These are phyloP conservation scores for Fulica atra DNA, from an alignment of 2,113 vertebrate species.

Conservation along the genomic window DNA sequence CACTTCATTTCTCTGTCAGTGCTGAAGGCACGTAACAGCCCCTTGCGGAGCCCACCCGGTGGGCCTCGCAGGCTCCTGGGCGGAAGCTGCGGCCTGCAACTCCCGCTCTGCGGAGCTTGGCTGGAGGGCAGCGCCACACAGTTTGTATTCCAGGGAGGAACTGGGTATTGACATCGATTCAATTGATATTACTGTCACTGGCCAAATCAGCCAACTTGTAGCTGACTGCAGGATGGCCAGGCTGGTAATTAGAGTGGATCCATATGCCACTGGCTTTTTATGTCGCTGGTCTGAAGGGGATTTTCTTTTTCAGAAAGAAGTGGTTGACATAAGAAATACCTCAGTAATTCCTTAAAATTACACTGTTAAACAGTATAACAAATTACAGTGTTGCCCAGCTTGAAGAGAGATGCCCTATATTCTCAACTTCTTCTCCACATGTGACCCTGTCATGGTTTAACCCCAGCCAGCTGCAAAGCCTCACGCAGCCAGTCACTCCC, in stretches of 20 bases:
- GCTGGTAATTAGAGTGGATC: slow-evolving; percentile 40
- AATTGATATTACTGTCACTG: slow-evolving; percentile 19
- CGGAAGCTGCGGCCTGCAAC: neutral
- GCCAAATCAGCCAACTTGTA: slow-evolving; percentile 12
- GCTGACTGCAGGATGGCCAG: slow-evolving; percentile 12
- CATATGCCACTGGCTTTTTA: slow-evolving; percentile 30
- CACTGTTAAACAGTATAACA: neutral
- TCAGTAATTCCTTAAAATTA: neutral
- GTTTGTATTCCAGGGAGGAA: neutral
- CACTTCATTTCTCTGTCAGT: neutral
- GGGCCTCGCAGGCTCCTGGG: neutral
- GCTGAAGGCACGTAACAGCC: neutral
- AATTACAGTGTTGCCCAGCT: neutral
- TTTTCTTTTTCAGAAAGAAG: neutral
- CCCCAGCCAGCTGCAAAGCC: no score
- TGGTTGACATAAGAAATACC: neutral
- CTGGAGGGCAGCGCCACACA: neutral
- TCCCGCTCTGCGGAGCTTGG: neutral
- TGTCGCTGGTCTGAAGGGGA: neutral
- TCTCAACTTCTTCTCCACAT: neutral
- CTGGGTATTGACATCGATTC: neutral
- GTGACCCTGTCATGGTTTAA: neutral
- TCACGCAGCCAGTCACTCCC: no score
- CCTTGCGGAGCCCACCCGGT: neutral
- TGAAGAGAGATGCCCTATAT: neutral